phyloP scores from a whole-genome alignment of 2,888 invertebrate species.

The Bugula neritina region DNA sequence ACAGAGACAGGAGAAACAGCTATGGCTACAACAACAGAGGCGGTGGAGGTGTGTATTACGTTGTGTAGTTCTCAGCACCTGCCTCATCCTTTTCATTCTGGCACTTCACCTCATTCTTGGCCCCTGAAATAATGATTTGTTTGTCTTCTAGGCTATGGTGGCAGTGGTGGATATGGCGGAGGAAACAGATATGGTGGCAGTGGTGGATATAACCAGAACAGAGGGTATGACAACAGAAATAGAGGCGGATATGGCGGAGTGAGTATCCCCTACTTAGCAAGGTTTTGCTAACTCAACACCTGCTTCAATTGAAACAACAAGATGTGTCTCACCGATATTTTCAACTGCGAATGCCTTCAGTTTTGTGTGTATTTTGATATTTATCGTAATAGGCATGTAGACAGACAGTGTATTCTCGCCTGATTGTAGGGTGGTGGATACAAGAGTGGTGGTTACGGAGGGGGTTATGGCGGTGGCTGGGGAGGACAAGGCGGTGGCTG shows the following conservation, averaged over 20 bases:
- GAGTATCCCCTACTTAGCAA: too few species aligned
- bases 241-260: slow-evolving; percentile 22
- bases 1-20: slow-evolving; percentile 26
- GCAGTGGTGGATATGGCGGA: slow-evolving; percentile 25
- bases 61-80: too few species aligned
- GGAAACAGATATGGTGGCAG: slow-evolving; percentile 28
- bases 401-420: too few species aligned
- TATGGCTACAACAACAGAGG: slow-evolving; percentile 30
- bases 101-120: too few species aligned
- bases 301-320: too few species aligned
- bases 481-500: slow-evolving; percentile 15
- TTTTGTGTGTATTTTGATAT: too few species aligned
- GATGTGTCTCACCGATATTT: too few species aligned
- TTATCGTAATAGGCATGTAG: too few species aligned
- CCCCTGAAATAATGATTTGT: too few species aligned
- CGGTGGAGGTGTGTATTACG: slow-evolving; percentile 29
- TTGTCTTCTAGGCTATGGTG: not conserved
- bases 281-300: too few species aligned
- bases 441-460: slow-evolving; percentile 33
- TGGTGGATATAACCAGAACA: slow-evolving; percentile 23
- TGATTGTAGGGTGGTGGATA: slow-evolving; percentile 24
- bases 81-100: too few species aligned
- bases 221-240: slow-evolving; percentile 26
- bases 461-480: slow-evolving; percentile 31
- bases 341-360: too few species aligned